Percentiles rank a stretch among this genome's conserved stretches.
Evolutionary conservation across 2,888 invertebrate species (phyloP).

Genomic region (Cephonodes hylas): DNA sequence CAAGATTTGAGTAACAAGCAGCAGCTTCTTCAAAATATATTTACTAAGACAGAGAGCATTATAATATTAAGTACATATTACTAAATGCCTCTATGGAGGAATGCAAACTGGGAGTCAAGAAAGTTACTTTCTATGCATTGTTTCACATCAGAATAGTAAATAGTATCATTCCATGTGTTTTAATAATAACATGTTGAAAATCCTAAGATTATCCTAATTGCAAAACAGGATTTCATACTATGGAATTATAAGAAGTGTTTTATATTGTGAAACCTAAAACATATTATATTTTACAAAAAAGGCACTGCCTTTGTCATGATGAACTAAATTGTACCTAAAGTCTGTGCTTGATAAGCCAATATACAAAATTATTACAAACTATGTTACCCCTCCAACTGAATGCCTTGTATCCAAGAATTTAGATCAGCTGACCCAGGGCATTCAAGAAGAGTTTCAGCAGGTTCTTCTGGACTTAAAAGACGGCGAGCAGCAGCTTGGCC

Average conservation of each 20-base stretch:
- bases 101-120: neutral
- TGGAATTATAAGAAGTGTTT: neutral
- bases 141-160: too few species aligned
- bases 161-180: too few species aligned
- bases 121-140: neutral
- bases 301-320: slow-evolving; percentile 23
- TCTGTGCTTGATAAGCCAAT: slow-evolving; percentile 25
- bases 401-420: slow-evolving; percentile 94
- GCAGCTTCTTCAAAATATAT: neutral
- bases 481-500: slow-evolving; percentile 91
- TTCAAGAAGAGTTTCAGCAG: slow-evolving; percentile 84
- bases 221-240: neutral
- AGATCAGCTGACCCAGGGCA: slow-evolving; percentile 90
- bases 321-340: slow-evolving; percentile 26
- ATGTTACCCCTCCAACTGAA: slow-evolving; percentile 83
- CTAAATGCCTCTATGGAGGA: neutral
- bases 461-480: slow-evolving; percentile 83
- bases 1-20: neutral
- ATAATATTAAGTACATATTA: neutral
- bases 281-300: neutral
- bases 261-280: neutral
- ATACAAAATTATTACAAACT: slow-evolving; percentile 13
- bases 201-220: neutral
- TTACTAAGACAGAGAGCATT: neutral
- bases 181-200: too few species aligned